Evolutionary conservation across 2,888 invertebrate genomes (phyloP).

Genomic region (Bombylius discolor): DNA sequence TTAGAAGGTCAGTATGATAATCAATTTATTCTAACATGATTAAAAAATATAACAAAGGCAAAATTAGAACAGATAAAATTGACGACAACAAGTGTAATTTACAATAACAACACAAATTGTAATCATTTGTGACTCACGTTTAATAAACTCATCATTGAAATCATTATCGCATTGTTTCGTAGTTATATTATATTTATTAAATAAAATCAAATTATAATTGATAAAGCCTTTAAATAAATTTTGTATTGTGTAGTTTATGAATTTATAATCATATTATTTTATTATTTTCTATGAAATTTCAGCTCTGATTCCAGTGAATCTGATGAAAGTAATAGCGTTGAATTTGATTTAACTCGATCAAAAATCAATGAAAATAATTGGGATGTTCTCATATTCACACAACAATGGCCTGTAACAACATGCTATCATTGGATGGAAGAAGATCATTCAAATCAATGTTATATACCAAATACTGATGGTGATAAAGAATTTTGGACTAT

Average conservation of each 20-base stretch:
- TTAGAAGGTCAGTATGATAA: conserved; percentile 1
- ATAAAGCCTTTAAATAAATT: no score
- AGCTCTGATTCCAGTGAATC: conserved; percentile 2
- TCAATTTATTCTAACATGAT: background rate
- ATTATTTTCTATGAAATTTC: no score
- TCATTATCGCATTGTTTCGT: no score
- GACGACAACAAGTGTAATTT: no score
- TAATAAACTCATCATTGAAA: no score
- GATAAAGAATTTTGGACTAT: conserved; percentile 56
- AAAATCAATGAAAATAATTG: conserved; percentile 35
- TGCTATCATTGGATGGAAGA: conserved; percentile 58
- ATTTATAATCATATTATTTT: no score
- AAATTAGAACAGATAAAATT: background rate
- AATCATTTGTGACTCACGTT: no score
- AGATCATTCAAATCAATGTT: conserved; percentile 46
- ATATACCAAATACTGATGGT: conserved; percentile 39
- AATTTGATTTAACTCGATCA: background rate
- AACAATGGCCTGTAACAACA: conserved; percentile 63
- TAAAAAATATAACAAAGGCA: background rate
- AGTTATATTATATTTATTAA: no score
- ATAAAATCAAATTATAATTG: no score
- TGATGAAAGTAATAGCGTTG: conserved; percentile 16
- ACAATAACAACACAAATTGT: no score
- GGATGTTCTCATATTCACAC: conserved; percentile 68
- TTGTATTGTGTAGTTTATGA: no score